phyloP scores from a whole-genome alignment of 2,797 vertebrate genomes.

The Triplophysa yarkandensis region DNA sequence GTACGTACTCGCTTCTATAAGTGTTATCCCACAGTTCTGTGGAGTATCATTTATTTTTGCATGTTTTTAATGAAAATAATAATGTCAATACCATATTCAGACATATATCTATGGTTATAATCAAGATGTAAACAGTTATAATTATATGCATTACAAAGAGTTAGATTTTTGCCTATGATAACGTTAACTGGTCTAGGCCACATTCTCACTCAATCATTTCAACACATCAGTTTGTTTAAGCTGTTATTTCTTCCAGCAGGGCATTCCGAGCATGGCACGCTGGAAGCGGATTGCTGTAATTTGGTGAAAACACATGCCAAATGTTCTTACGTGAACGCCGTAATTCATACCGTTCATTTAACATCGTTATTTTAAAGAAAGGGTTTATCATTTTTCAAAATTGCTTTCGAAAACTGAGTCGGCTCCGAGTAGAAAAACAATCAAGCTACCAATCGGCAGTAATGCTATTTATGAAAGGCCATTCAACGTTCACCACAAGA shows the following conservation, averaged over 20 bases:
- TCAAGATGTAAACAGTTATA: neutral
- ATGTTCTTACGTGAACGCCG: neutral
- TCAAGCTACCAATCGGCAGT: no score
- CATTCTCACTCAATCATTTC: neutral
- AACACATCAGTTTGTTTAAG: neutral
- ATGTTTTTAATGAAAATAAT: neutral
- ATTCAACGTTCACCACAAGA: no score
- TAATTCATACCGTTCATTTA: neutral
- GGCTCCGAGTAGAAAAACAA: no score
- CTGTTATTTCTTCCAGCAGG: neutral
- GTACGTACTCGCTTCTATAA: neutral
- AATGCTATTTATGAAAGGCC: no score
- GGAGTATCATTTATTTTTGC: neutral
- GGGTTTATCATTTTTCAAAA: no score
- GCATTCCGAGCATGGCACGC: neutral
- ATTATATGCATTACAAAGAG: no score
- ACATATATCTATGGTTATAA: neutral
- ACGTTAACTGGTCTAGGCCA: no score
- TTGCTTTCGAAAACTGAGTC: no score
- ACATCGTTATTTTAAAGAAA: neutral
- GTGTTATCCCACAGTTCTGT: conserved; percentile 5
- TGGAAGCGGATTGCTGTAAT: neutral
- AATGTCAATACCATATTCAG: neutral
- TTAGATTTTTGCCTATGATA: no score
- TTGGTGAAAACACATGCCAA: neutral